Evolutionary conservation across 2,888 invertebrate species (phyloP), one percentile per base, ranked within the genome.

Genomic region (Megaustenia siamemsis): DNA sequence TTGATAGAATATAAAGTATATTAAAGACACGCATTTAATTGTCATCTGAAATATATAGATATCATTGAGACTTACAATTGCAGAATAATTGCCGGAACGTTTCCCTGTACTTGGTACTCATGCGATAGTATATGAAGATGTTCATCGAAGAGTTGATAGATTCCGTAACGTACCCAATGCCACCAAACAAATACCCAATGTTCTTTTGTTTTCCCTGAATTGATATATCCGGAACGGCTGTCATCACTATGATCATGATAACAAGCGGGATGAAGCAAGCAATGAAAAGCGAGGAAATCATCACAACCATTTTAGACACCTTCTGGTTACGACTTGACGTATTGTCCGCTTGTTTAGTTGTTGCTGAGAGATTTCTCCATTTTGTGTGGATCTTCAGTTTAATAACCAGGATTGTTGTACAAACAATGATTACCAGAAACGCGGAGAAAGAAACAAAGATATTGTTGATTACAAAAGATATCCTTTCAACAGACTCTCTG

Each of bases 121-220:
- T 81, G 2, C 18, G 24, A 32, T 68, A 43, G 38, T 81, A 81
- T n/a, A 81, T 68, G 24, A 81, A 71, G 35, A 71, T 68, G 35
- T 69, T 81, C 68, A 81, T 35, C 10, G 81, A 45, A 18, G 81
- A 45, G 53, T 81, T 81, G 45, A 56, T 53, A 8, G 81, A 68
- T 38, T 71, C 53, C 28, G 71, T 18, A 10, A 68, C 21, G 18
- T 53, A 81, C 8, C 68, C 71, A 18, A 71, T 12, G 15, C 32
- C 53, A 32, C 40, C 45, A 15, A 81, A 3, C 12, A 69, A 68
- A 28, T 21, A 49, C 21, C 53, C 45, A 35, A 21, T 71, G 53
- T 81, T 81, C n/a, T 35, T 40, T 32, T 81, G 71, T 32, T 71
- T 71, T 40, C 73, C 73, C 40, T 73, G 40, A 3, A 73, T 73